Evolutionary conservation across 2,797 vertebrate genomes (phyloP).

Genomic region (Dromococcyx pavoninus): DNA sequence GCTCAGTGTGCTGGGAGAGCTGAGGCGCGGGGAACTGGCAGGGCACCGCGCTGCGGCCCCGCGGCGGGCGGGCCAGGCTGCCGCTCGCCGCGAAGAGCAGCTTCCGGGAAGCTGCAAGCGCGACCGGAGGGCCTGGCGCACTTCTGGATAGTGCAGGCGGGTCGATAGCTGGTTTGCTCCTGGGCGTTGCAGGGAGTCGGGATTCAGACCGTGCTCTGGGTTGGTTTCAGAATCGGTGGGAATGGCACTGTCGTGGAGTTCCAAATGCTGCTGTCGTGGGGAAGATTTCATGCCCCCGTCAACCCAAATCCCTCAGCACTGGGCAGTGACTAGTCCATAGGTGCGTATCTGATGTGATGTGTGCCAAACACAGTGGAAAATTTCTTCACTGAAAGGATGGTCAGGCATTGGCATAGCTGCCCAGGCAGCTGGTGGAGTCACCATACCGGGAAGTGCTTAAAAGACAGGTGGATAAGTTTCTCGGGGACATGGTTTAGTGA

Average conservation of each 20-base stretch:
- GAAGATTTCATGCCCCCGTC: background rate
- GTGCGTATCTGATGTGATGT: background rate
- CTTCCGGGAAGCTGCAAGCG: no score
- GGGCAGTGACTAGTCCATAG: background rate
- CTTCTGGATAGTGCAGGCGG: accelerated
- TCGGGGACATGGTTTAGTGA: no score
- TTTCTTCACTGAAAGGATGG: no score
- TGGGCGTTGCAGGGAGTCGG: accelerated
- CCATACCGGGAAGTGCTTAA: no score
- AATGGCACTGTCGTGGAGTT: background rate
- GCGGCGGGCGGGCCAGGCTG: background rate
- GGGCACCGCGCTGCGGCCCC: background rate
- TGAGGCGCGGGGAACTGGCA: background rate
- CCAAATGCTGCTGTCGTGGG: background rate
- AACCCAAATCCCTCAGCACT: background rate
- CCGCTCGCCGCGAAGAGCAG: background rate
- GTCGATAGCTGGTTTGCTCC: background rate
- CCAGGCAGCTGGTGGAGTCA: no score
- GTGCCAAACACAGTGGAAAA: no score
- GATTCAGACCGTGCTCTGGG: accelerated
- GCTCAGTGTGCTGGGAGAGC: background rate
- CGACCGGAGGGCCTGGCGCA: background rate
- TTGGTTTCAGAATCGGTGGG: conserved; percentile 37
- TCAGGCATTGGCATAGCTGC: no score
- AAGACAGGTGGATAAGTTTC: no score